Base-by-base conservation (phyloP, 2,113 vertebrate genomes). In the Lophotis ruficrista region DNA sequence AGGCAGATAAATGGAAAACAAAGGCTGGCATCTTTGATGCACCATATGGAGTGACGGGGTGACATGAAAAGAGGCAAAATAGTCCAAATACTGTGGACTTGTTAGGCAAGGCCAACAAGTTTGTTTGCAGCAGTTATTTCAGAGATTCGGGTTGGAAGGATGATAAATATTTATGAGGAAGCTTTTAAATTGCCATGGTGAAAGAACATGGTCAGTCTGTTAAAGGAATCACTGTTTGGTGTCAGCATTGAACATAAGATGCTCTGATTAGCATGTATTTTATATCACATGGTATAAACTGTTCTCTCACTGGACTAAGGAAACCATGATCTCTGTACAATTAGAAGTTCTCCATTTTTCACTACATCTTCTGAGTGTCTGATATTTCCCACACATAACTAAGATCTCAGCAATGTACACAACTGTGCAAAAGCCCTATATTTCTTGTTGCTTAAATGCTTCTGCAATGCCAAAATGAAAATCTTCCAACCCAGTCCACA, bases 101-200 rank as follows among this genome's bases (percentile, higher is more conserved):
- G 14, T 24, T 69, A 61, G 28, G 22, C 28, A 70, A 61, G 50
- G 54, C 66, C 76, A 93, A 61, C 33, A 90, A 77, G 25, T 72
- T 73, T 47, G 17, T 62, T 83, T 81, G 60, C 54, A 89, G 79
- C 37, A 54, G 20, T 65, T 83, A 71, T 69, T 96, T 76, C 35
- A 48, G 85, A 79, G 70, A 45, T 85, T 79, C 71, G 23, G 38
- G 53, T 25, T 65, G 68, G 61, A 86, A 86, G 51, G 19, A n/a
- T 54, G 30, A 77, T 77, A 86, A 93, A 80, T 88, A 86, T 77
- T 95, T 93, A 66, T 65, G n/a, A 92, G 41, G 58, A 95, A 90
- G 41, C 11, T 61, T 90, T 83, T 77, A 76, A 83, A 95, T 70
- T 72, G 35, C 62, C 62, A 54, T 41, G 41, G 71, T 61, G 48